Conservation (phyloP, 2,797 vertebrate species). For the Gastrophryne carolinensis region DNA sequence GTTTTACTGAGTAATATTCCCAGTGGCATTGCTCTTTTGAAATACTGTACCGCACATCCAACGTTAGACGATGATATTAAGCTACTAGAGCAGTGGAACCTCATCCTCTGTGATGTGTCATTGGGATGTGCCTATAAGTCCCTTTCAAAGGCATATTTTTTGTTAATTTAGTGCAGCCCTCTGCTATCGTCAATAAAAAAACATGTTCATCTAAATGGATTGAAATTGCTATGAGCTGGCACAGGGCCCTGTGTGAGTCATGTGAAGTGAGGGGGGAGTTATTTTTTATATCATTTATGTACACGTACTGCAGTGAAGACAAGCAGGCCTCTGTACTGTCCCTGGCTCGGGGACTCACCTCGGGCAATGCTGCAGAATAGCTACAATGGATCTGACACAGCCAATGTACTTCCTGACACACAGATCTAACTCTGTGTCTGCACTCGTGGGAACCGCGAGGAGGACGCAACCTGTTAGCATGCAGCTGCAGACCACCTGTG, state of each 20-base stretch:
- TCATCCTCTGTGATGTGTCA: slow-evolving; percentile 32
- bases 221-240: slow-evolving; percentile 77
- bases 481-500: slow-evolving; percentile 94
- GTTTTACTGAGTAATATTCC: not conserved
- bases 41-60: not conserved
- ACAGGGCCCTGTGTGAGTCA: slow-evolving; percentile 81
- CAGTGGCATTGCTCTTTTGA: not conserved
- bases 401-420: slow-evolving; percentile 75
- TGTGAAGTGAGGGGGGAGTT: slow-evolving; percentile 75
- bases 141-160: slow-evolving; percentile 67
- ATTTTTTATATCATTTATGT: slow-evolving; percentile 80
- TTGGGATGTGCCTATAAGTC: slow-evolving; percentile 57
- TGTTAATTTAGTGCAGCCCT: slow-evolving; percentile 66
- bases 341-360: slow-evolving; percentile 78
- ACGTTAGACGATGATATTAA: slow-evolving; percentile 2
- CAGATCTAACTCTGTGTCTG: slow-evolving; percentile 74
- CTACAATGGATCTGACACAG: slow-evolving; percentile 75
- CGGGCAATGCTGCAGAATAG: slow-evolving; percentile 83
- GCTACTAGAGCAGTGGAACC: not conserved
- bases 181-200: slow-evolving; percentile 61
- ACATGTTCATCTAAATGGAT: slow-evolving; percentile 75
- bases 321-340: slow-evolving; percentile 88
- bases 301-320: slow-evolving; percentile 76
- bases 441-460: slow-evolving; percentile 69
- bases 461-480: slow-evolving; percentile 81